A percentile compares a stretch with the other conserved stretches of the same genome.
phyloP scores from a whole-genome alignment of 2,888 invertebrate species.

The Julus scandinavius region DNA sequence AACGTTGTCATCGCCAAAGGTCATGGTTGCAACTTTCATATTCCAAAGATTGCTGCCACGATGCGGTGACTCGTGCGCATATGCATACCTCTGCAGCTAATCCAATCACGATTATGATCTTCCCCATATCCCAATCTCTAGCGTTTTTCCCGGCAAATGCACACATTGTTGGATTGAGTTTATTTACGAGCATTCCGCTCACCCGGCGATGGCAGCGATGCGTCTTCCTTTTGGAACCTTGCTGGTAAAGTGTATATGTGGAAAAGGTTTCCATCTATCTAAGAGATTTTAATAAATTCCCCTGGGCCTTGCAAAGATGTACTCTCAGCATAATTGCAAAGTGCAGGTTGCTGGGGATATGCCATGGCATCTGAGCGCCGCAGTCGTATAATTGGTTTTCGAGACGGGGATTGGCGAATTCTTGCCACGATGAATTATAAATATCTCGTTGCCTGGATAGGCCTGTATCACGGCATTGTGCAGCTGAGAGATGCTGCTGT shows the following conservation, averaged over 20 bases:
- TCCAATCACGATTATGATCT: constrained; percentile 5
- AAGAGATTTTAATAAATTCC: constrained; percentile 27
- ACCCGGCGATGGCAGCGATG: not conserved
- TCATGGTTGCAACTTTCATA: not conserved
- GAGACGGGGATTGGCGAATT: constrained; percentile 26
- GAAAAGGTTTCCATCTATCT: constrained; percentile 13
- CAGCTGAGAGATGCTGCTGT: not conserved
- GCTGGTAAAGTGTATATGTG: not conserved
- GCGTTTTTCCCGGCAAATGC: constrained; percentile 1
- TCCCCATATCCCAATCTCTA: not conserved
- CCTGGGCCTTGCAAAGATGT: not conserved
- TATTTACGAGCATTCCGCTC: constrained; percentile 21
- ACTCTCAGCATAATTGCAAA: constrained; percentile 27
- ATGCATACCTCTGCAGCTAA: not conserved
- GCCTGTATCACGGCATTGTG: not conserved
- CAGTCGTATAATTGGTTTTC: constrained; percentile 14
- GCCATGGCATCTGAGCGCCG: not conserved
- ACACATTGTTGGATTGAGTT: constrained; percentile 7
- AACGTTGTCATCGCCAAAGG: not conserved
- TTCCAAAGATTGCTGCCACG: not conserved
- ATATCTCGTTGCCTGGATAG: constrained; percentile 12
- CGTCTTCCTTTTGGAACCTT: not conserved
- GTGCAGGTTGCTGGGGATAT: constrained; percentile 5
- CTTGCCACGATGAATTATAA: constrained; percentile 25
- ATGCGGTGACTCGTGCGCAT: not conserved